Evolutionary conservation across 2,113 vertebrate genomes (phyloP).

Genomic region (Chitala chitala): DNA sequence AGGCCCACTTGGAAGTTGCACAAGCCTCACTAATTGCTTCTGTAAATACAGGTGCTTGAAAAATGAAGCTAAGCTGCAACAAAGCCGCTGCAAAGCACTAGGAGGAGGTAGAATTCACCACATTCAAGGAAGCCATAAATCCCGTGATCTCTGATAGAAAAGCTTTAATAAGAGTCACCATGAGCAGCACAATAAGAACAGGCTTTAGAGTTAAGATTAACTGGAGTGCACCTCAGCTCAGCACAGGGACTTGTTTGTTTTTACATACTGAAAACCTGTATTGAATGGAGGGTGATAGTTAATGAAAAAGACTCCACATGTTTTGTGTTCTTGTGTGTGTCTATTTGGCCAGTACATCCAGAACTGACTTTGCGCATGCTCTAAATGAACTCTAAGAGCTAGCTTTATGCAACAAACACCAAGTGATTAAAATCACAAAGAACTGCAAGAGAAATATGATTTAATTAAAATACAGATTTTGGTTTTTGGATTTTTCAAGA

Average conservation of each 20-base stretch:
- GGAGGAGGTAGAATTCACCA: neutral
- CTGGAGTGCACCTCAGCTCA: slow-evolving; percentile 8
- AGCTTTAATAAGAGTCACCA: neutral
- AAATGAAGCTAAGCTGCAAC: neutral
- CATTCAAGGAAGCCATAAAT: slow-evolving; percentile 3
- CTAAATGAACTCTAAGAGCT: too few relatives aligned
- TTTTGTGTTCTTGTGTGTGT: too few relatives aligned
- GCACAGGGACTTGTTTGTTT: neutral
- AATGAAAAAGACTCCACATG: too few relatives aligned
- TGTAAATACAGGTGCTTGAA: slow-evolving; percentile 1
- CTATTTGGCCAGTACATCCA: too few relatives aligned
- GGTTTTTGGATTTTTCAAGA: too few relatives aligned
- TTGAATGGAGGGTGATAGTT: too few relatives aligned
- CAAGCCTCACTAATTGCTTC: slow-evolving; percentile 13
- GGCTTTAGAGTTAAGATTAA: neutral
- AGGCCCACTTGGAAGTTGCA: neutral
- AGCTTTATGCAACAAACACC: too few relatives aligned
- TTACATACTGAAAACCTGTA: too few relatives aligned
- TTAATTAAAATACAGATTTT: too few relatives aligned
- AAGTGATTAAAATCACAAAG: too few relatives aligned
- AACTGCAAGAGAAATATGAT: too few relatives aligned
- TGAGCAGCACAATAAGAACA: neutral
- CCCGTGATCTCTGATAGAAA: neutral
- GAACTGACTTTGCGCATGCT: too few relatives aligned
- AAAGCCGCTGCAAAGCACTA: neutral